phyloP scores from a whole-genome alignment of 2,797 vertebrate species.

The Poeciliopsis gracilis region DNA sequence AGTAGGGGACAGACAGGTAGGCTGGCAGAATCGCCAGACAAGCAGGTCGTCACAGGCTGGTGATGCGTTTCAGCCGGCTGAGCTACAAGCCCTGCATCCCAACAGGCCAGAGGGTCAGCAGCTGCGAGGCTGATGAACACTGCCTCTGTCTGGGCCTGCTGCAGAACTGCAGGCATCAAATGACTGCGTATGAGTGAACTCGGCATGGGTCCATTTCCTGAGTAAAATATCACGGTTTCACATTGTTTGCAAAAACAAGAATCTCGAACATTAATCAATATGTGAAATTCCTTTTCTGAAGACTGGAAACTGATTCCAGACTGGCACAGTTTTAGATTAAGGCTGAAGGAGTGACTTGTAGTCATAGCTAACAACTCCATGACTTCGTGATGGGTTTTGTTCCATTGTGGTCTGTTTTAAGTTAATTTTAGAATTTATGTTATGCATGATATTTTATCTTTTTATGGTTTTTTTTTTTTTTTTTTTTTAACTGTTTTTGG shows the following conservation, averaged over 20 bases:
- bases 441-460: no score
- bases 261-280: background rate
- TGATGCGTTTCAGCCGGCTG: slow-evolving; percentile 42
- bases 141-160: slow-evolving; percentile 74
- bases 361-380: no score
- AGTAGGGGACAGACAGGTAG: slow-evolving; percentile 53
- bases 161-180: slow-evolving; percentile 54
- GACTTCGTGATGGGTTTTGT: no score
- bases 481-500: no score
- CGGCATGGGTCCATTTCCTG: slow-evolving; percentile 13
- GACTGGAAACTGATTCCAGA: no score
- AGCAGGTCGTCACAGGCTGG: slow-evolving; percentile 64
- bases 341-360: no score
- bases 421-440: no score
- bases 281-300: no score
- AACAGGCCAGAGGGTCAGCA: slow-evolving; percentile 68
- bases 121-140: slow-evolving; percentile 58
- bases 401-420: no score
- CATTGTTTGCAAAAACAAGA: background rate
- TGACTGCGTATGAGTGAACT: background rate
- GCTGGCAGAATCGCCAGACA: slow-evolving; percentile 55
- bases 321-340: no score
- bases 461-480: no score
- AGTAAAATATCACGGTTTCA: slow-evolving; percentile 10
- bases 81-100: slow-evolving; percentile 77